Percentiles rank a stretch among this genome's conserved stretches.
Conservation (phyloP, 1,140 invertebrate genomes). For the Charaxes varanes region DNA sequence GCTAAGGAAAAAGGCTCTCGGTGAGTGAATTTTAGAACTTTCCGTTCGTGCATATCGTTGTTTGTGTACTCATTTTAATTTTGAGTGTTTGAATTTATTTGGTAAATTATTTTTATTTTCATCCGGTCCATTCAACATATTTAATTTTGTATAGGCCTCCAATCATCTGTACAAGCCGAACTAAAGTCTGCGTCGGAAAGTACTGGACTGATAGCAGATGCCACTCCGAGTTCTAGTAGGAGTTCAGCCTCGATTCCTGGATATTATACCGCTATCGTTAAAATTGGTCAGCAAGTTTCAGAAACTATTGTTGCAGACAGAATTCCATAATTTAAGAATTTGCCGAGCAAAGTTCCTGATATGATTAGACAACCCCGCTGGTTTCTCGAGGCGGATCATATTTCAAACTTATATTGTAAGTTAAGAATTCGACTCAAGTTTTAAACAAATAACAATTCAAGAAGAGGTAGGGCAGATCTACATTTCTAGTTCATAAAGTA, state of each 20-base stretch:
- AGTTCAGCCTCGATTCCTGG: neutral
- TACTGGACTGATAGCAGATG: constrained; percentile 4
- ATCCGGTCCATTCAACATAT: constrained; percentile 20
- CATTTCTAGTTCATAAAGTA: too few relatives aligned
- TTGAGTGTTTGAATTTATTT: constrained; percentile 14
- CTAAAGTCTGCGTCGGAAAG: neutral
- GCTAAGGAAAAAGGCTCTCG: constrained; percentile 18
- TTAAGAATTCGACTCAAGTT: too few relatives aligned
- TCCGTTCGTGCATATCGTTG: constrained; percentile 13
- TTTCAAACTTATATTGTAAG: too few relatives aligned
- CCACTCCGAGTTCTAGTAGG: constrained; percentile 7
- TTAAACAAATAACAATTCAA: too few relatives aligned
- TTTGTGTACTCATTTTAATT: constrained; percentile 11
- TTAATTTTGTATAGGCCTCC: constrained; percentile 17
- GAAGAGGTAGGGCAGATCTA: too few relatives aligned
- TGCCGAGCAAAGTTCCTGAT: too few relatives aligned
- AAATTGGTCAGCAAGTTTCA: constrained; percentile 11
- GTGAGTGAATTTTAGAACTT: constrained; percentile 18
- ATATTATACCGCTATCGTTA: constrained; percentile 2
- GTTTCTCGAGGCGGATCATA: too few relatives aligned
- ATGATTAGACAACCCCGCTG: too few relatives aligned
- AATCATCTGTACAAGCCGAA: neutral
- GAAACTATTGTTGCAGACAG: too few relatives aligned
- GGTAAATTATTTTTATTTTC: constrained; percentile 13
- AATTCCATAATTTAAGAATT: too few relatives aligned